phyloP scores from a whole-genome alignment of 2,888 invertebrate genomes.

The Erebia palarica region DNA sequence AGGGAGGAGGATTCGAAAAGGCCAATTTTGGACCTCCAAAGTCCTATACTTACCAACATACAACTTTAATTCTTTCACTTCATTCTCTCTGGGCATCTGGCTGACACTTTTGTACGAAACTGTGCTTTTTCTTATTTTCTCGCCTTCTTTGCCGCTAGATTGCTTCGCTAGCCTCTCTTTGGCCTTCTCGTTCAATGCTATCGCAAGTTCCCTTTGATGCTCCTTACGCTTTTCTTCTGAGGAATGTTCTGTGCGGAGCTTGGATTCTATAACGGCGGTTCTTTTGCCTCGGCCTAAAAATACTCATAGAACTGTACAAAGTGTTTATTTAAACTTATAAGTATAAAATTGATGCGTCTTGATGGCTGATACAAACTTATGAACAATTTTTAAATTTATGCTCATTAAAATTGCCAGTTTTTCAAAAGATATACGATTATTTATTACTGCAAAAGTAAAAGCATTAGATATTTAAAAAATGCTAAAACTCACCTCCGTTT shows the following conservation, averaged over 20 bases:
- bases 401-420: no score
- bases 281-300: slow-evolving; percentile 87
- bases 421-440: no score
- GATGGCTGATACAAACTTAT: no score
- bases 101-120: slow-evolving; percentile 96
- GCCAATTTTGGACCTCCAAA: background rate
- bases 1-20: no score
- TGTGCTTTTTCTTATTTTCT: slow-evolving; percentile 96
- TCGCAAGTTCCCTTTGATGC: slow-evolving; percentile 97
- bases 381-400: no score
- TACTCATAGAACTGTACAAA: slow-evolving; percentile 23
- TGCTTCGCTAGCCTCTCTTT: slow-evolving; percentile 95
- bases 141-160: slow-evolving; percentile 91
- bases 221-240: slow-evolving; percentile 98
- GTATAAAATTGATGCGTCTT: no score
- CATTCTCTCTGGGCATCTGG: slow-evolving; percentile 96
- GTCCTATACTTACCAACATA: slow-evolving; percentile 90
- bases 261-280: slow-evolving; percentile 95
- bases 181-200: slow-evolving; percentile 95
- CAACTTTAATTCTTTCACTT: slow-evolving; percentile 95
- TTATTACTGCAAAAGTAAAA: background rate
- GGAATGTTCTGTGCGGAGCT: slow-evolving; percentile 95
- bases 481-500: slow-evolving; percentile 73
- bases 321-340: slow-evolving; percentile 9
- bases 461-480: background rate